A percentile compares a stretch with the other conserved stretches of the same genome.
Conservation (phyloP, 2,888 invertebrate species). For the Koerneria pararmatus region DNA sequence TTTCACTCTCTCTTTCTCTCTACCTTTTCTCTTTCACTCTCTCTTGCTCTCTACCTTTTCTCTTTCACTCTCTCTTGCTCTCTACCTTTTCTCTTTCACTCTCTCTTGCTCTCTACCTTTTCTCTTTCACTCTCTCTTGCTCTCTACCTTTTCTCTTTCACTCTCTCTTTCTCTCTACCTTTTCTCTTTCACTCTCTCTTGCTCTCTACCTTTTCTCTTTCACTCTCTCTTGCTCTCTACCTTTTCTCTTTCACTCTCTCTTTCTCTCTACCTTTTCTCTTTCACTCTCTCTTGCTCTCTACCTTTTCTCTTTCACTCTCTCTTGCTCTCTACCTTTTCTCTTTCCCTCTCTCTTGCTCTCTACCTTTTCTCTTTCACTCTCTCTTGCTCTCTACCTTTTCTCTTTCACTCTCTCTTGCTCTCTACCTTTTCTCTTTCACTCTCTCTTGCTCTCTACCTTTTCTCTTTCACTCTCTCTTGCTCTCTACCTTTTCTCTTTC, state of each 20-base stretch:
- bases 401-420: constrained; percentile 13
- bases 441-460: not conserved
- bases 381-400: constrained; percentile 15
- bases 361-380: not conserved
- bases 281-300: constrained; percentile 14
- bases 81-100: not conserved
- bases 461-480: constrained; percentile 5
- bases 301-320: not conserved
- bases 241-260: constrained; percentile 4
- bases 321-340: not conserved
- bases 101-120: constrained; percentile 3
- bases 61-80: constrained; percentile 24
- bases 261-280: constrained; percentile 11
- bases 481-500: not conserved
- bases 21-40: constrained; percentile 22
- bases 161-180: not conserved
- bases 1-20: constrained; percentile 34
- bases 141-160: not conserved
- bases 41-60: constrained; percentile 23
- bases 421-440: not conserved
- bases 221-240: not conserved
- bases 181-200: not conserved
- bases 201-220: not conserved
- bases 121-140: not conserved
- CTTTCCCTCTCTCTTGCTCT: not conserved